These are phyloP conservation scores for Cyprinodon brontotheroides DNA, from an alignment of 2,113 vertebrate genomes.

Conservation along the genomic window DNA sequence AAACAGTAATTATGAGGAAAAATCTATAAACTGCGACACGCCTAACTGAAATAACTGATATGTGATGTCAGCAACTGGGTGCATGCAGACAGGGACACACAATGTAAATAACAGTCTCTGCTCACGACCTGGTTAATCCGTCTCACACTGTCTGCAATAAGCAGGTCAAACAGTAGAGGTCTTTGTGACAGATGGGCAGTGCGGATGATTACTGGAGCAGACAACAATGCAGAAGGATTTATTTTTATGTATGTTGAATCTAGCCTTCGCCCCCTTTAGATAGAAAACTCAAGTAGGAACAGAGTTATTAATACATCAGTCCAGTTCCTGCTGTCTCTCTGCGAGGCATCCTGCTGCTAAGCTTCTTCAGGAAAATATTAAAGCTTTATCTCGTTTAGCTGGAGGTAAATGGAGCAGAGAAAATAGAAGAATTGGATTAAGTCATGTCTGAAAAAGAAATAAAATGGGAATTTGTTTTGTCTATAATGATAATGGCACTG, in stretches of 20 bases:
- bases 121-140: conserved; percentile 58
- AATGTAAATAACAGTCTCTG: neutral
- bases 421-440: neutral
- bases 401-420: neutral
- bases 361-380: conserved; percentile 10
- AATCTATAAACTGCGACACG: neutral
- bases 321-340: neutral
- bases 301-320: neutral
- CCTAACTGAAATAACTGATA: neutral
- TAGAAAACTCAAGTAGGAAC: neutral
- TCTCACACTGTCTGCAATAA: conserved; percentile 50
- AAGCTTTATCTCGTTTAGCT: neutral
- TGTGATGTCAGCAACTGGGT: neutral
- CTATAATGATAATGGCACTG: conserved; percentile 37
- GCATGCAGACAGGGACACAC: neutral
- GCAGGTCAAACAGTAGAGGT: conserved; percentile 62
- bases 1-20: too few species aligned
- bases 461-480: neutral
- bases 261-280: neutral
- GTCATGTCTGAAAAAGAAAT: neutral
- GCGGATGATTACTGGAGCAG: conserved; percentile 41
- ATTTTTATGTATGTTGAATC: neutral
- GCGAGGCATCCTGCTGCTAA: conserved; percentile 8
- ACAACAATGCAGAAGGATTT: conserved; percentile 54
- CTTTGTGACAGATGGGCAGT: conserved; percentile 67